Base-by-base conservation (phyloP, 2,888 invertebrate genomes). In the Terebella lapidaria region DNA sequence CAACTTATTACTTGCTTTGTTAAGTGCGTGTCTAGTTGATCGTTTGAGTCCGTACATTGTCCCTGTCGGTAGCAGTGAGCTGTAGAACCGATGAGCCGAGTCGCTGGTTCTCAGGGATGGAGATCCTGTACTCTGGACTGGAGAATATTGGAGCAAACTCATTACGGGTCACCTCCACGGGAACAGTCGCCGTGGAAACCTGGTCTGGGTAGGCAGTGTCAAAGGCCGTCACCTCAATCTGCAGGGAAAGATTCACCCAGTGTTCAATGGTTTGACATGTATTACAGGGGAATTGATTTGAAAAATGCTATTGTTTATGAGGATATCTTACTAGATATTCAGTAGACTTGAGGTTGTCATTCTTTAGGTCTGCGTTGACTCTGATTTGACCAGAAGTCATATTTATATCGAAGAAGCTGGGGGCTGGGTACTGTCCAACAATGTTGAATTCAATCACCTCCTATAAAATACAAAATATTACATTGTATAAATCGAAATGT, bases 341-440 rank as follows among this genome's bases (percentile, higher is more conserved):
- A 1, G 66, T 62, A 10, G 67, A 62, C 54, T 67, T 67, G 35
- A 67, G 62, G 58, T 65, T 64, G 56, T 72, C 72, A 49, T 55
- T 59, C 20, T 71, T 70, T 56, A 70, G 58, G 18, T 53, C 51
- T 54, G 63, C 63, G 56, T 53, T 66, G 22, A 76, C 62, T 1
- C 47, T 54, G 22, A 77, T 68, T 4, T 58, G 56, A 10, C 75
- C 75, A 29, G 63, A 71, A 1, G 49, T 30, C 20, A 63, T 56
- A 24, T 71, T 62, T 53, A 77, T 64, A 18, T 56, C 59, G 63
- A 77, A 75, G 67, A 71, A 77, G 28, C 63, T 65, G 27, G 64
- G 59, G 4, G 71, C 65, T 1, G 67, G 62, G 24, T 67, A 61
- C 56, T 71, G 70, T 15, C 72, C 72, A 25, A 47, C 60, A 22